These are phyloP conservation scores for Chionoecetes opilio DNA, from an alignment of 1,140 invertebrate species.

Conservation along the genomic window DNA sequence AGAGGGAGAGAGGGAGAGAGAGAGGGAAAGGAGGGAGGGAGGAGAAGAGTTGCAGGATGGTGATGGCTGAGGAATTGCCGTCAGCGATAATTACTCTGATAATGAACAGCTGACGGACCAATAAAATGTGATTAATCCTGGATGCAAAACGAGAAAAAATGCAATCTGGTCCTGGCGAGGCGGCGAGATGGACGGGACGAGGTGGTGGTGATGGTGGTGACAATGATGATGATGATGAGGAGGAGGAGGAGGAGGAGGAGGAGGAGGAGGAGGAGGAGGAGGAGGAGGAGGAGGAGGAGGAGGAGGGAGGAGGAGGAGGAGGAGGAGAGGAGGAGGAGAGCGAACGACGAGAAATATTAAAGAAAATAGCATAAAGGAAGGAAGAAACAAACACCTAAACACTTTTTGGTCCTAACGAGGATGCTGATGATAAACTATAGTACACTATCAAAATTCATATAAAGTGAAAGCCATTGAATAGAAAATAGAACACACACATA, in stretches of 20 bases:
- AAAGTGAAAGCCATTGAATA: too few species aligned
- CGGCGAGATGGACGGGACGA: not conserved
- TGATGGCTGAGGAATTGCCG: not conserved
- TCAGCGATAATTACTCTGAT: not conserved
- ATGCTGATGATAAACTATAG: too few species aligned
- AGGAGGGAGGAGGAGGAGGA: not conserved
- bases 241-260: not conserved
- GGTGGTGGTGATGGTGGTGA: not conserved
- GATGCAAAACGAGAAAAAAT: not conserved
- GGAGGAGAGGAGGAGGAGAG: not conserved
- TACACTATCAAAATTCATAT: too few species aligned
- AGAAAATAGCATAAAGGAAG: too few species aligned
- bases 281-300: not conserved
- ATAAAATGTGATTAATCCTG: not conserved
- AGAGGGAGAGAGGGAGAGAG: not conserved
- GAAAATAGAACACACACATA: too few species aligned
- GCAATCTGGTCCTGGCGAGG: not conserved
- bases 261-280: not conserved
- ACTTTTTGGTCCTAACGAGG: too few species aligned
- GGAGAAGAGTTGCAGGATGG: not conserved
- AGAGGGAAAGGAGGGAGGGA: not conserved
- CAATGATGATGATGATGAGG: not conserved
- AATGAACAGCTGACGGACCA: not conserved
- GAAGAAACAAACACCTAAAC: too few species aligned
- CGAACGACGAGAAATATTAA: not conserved